phyloP scores from a whole-genome alignment of 2,797 vertebrate species.

The Melanotaenia maccullochi region DNA sequence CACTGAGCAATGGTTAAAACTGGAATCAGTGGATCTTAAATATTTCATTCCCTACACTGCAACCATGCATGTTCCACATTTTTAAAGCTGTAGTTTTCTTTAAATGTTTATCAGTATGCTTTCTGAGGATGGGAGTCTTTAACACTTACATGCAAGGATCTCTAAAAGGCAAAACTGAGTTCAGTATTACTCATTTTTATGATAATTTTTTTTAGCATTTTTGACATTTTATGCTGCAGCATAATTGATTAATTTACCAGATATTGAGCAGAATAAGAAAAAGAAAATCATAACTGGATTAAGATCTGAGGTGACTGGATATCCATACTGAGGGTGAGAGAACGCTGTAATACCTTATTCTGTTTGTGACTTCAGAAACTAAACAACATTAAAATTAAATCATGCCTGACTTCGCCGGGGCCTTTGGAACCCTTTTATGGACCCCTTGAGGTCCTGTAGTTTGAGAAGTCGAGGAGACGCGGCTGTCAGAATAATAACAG shows the following conservation, averaged over 20 bases:
- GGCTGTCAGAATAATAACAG: constrained; percentile 33
- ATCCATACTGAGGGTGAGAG: neutral
- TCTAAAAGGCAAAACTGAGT: neutral
- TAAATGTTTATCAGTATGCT: neutral
- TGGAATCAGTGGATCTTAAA: neutral
- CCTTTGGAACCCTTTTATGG: constrained; percentile 25
- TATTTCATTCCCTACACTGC: neutral
- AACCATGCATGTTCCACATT: neutral
- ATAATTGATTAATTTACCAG: neutral
- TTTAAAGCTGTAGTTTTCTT: neutral
- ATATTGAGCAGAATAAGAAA: neutral
- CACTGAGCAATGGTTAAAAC: neutral
- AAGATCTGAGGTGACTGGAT: neutral
- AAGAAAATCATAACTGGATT: neutral
- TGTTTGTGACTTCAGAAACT: constrained; percentile 16
- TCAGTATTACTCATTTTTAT: neutral
- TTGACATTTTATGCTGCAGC: neutral
- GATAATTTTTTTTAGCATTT: neutral
- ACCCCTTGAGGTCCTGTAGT: constrained; percentile 23
- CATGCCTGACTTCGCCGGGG: constrained; percentile 2
- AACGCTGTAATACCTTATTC: neutral
- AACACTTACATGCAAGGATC: neutral
- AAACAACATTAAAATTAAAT: constrained; percentile 41
- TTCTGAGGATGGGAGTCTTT: neutral
- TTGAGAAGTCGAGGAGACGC: constrained; percentile 13